Percentiles rank a stretch among this genome's conserved stretches.
phyloP scores from a whole-genome alignment of 2,888 invertebrate species.

The Leptinotarsa juncta region DNA sequence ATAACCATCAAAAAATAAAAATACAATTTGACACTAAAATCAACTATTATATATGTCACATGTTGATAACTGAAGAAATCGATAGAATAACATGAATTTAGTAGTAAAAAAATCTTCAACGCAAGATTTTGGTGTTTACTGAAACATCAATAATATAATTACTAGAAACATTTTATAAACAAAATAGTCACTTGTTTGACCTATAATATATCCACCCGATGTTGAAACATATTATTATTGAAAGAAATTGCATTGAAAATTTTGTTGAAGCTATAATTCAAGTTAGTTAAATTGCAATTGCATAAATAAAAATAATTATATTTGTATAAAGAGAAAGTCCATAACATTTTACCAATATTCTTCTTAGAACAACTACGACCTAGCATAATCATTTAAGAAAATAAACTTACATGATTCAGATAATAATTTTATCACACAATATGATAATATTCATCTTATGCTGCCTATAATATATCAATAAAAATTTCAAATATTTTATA shows the following conservation, averaged over 20 bases:
- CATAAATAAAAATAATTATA: too few species aligned
- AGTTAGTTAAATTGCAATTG: not conserved
- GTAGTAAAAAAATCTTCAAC: too few species aligned
- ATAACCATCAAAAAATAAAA: too few species aligned
- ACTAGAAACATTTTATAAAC: too few species aligned
- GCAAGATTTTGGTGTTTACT: too few species aligned
- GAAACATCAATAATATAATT: too few species aligned
- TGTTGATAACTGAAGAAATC: too few species aligned
- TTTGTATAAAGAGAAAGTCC: not conserved
- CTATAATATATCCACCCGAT: not conserved
- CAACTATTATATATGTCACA: too few species aligned
- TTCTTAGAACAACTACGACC: slow-evolving; percentile 41
- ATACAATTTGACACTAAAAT: too few species aligned
- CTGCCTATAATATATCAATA: not conserved
- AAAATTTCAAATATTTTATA: not conserved
- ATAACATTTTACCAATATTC: slow-evolving; percentile 28
- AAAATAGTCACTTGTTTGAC: too few species aligned
- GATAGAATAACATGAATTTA: too few species aligned
- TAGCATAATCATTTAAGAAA: slow-evolving; percentile 46
- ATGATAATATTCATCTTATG: not conserved
- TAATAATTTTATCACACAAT: slow-evolving; percentile 2
- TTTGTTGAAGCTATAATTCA: not conserved
- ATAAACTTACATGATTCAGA: slow-evolving; percentile 21
- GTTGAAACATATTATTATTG: not conserved
- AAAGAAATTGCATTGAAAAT: not conserved